A percentile compares a stretch with the other conserved stretches of the same genome.
Conservation (phyloP, 1,140 invertebrate genomes). For the Lepidurus apus region DNA sequence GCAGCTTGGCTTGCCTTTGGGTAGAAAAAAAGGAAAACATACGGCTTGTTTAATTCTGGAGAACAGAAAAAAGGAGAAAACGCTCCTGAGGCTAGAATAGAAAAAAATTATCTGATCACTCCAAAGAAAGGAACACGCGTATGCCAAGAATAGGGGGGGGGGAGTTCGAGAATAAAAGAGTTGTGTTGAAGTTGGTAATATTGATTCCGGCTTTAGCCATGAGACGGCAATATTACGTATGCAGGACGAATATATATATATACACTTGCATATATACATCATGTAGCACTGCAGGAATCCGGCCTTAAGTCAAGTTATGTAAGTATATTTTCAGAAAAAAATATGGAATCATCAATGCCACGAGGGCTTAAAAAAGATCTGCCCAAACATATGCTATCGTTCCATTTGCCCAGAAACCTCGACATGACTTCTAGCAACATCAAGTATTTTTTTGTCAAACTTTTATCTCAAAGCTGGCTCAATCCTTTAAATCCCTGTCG, state of each 20-base stretch:
- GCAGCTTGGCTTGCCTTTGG: background rate
- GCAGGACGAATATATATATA: background rate
- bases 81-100: background rate
- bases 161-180: no score
- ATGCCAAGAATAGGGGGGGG: background rate
- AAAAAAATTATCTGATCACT: background rate
- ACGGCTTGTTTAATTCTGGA: background rate
- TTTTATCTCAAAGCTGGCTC: no score
- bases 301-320: background rate
- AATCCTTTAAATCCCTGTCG: no score
- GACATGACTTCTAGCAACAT: no score
- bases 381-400: no score
- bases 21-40: background rate
- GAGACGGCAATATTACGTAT: constrained; percentile 14
- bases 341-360: background rate
- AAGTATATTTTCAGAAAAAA: background rate
- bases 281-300: background rate
- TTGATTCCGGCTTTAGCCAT: background rate
- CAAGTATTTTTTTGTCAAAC: no score
- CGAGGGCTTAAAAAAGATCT: no score
- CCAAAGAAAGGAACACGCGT: background rate
- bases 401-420: no score
- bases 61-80: background rate
- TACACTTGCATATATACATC: background rate
- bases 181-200: background rate